These are phyloP conservation scores for Mercenaria mercenaria DNA, from an alignment of 1,140 invertebrate genomes.

Conservation along the genomic window DNA sequence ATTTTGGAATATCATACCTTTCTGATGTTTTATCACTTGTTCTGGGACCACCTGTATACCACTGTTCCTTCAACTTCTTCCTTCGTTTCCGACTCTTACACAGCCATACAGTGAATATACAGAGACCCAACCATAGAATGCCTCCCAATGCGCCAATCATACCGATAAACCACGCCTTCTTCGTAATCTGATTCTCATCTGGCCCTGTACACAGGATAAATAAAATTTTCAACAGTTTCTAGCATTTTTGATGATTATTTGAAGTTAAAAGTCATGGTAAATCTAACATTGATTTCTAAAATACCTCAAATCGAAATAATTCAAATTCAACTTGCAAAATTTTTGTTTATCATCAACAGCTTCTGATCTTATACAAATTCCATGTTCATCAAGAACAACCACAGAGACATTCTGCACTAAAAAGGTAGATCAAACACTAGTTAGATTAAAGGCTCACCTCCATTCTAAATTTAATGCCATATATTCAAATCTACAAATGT, in stretches of 20 bases:
- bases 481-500: no score
- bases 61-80: conserved; percentile 79
- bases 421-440: no score
- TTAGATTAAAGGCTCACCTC: no score
- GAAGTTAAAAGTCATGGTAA: no score
- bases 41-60: conserved; percentile 49
- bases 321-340: neutral
- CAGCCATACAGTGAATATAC: conserved; percentile 88
- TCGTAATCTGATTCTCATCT: conserved; percentile 78
- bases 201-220: conserved; percentile 67
- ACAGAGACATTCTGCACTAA: no score
- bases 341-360: no score
- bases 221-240: neutral
- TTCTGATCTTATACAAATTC: no score
- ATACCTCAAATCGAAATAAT: neutral
- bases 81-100: conserved; percentile 82
- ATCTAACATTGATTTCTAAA: no score
- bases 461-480: no score
- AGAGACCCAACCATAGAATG: conserved; percentile 89
- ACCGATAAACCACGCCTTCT: conserved; percentile 92
- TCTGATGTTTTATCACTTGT: conserved; percentile 29
- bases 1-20: no score
- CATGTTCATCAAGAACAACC: no score
- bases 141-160: conserved; percentile 91
- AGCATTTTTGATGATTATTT: no score